Conservation (phyloP, 1,140 invertebrate genomes). For the Formica selysi region DNA sequence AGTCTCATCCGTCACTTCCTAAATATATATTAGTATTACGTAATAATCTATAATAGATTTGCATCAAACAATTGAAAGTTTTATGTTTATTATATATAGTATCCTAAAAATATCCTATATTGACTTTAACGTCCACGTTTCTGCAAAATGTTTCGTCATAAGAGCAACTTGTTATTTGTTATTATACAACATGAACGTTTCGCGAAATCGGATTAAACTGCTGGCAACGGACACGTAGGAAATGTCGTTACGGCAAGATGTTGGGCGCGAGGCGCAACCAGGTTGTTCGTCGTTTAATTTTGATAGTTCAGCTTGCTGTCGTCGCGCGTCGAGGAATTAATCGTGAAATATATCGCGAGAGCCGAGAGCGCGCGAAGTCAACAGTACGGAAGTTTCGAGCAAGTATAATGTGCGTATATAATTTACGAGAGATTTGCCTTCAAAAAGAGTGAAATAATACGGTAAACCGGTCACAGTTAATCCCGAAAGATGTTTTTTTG, state of each 20-base stretch:
- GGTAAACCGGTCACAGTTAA: constrained; percentile 8
- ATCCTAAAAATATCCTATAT: not conserved
- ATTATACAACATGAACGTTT: constrained; percentile 10
- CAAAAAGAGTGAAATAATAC: constrained; percentile 15
- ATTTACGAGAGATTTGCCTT: constrained; percentile 27
- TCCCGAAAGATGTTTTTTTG: not conserved
- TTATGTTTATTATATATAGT: not conserved
- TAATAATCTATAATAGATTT: not conserved
- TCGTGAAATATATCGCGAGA: constrained; percentile 36
- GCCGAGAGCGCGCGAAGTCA: constrained; percentile 5
- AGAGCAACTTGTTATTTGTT: not conserved
- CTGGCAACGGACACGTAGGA: constrained; percentile 17
- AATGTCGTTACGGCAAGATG: constrained; percentile 58
- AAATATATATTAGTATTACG: not conserved
- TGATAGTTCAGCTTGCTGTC: constrained; percentile 38
- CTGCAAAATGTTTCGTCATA: not conserved
- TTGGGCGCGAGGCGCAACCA: constrained; percentile 28
- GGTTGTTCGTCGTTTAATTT: constrained; percentile 50
- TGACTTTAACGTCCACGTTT: not conserved
- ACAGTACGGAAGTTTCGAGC: constrained; percentile 29
- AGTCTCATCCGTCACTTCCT: not conserved
- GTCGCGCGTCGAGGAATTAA: constrained; percentile 38
- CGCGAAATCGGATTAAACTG: constrained; percentile 10
- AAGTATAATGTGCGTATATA: constrained; percentile 29
- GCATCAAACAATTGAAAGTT: not conserved